These are phyloP conservation scores for Teleogryllus occipitalis DNA, from an alignment of 1,140 invertebrate species.

Conservation along the genomic window DNA sequence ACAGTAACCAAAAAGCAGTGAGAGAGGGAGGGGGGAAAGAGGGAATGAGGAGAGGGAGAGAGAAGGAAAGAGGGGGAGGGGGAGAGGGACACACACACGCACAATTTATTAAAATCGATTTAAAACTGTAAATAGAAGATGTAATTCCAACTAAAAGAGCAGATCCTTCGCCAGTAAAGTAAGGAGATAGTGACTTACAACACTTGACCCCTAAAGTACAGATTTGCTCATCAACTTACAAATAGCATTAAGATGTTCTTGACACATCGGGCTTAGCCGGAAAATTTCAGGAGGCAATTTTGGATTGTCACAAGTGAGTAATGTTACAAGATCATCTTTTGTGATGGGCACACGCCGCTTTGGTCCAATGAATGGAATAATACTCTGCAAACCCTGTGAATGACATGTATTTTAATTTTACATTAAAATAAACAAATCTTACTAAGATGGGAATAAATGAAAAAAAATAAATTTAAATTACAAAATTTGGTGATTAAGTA, in stretches of 20 bases:
- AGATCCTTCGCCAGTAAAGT: too few relatives aligned
- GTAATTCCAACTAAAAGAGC: too few relatives aligned
- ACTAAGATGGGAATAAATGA: neutral
- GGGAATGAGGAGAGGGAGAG: too few relatives aligned
- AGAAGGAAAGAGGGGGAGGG: too few relatives aligned
- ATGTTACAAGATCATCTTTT: conserved; percentile 65
- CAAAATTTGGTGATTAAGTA: neutral
- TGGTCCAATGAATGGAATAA: conserved; percentile 53
- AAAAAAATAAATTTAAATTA: neutral
- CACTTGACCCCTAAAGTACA: neutral
- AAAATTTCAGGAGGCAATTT: conserved; percentile 59
- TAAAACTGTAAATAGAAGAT: too few relatives aligned
- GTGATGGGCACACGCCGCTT: conserved; percentile 55
- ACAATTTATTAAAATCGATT: too few relatives aligned
- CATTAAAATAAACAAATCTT: neutral
- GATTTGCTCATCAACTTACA: conserved; percentile 39
- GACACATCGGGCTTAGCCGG: conserved; percentile 48
- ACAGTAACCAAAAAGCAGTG: too few relatives aligned
- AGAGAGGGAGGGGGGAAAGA: too few relatives aligned
- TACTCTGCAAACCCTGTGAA: conserved; percentile 54
- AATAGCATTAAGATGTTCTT: conserved; percentile 50
- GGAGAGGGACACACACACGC: too few relatives aligned
- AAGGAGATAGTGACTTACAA: too few relatives aligned
- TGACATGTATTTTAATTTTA: neutral
- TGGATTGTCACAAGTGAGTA: conserved; percentile 68